A percentile compares a stretch with the other conserved stretches of the same genome.
These are phyloP conservation scores for Haliclystus octoradiatus DNA, from an alignment of 30 jellyfish, hydroid and myxozoan species.

Conservation along the genomic window DNA sequence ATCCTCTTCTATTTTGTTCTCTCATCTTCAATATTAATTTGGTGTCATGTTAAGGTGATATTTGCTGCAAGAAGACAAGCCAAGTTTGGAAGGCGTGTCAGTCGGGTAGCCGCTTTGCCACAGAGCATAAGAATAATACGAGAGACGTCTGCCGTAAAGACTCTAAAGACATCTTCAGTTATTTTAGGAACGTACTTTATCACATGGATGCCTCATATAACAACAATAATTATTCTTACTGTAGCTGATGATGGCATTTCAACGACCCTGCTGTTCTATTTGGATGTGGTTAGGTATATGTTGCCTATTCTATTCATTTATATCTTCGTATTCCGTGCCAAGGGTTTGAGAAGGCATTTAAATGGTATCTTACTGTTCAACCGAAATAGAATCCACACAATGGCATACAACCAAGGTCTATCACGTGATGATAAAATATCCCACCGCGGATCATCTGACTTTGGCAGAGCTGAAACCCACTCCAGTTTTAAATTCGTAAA, in stretches of 20 bases:
- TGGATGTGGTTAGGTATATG: constrained; percentile 25
- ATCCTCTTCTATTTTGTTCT: constrained; percentile 10
- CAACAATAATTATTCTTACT: constrained; percentile 3
- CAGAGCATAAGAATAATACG: constrained; percentile 44
- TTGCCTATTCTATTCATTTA: constrained; percentile 3
- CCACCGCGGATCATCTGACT: no score
- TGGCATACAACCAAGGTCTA: no score
- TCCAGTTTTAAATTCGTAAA: no score
- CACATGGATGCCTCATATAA: constrained; percentile 37
- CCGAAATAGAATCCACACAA: no score
- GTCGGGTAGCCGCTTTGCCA: constrained; percentile 66
- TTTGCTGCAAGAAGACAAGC: constrained; percentile 58
- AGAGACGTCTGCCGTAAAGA: constrained; percentile 59
- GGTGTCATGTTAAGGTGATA: constrained; percentile 28
- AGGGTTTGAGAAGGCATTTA: constrained; percentile 29
- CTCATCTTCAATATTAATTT: constrained; percentile 29
- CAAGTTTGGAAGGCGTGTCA: constrained; percentile 47
- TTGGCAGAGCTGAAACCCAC: no score
- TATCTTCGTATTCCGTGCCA: constrained; percentile 46
- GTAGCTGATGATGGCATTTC: not conserved
- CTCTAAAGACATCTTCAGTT: constrained; percentile 32
- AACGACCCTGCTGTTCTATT: not conserved
- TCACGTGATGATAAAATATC: no score
- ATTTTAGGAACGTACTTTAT: constrained; percentile 26
- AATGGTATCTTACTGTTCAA: no score